phyloP scores from a whole-genome alignment of 1,140 invertebrate species.

The Theocolax elegans region DNA sequence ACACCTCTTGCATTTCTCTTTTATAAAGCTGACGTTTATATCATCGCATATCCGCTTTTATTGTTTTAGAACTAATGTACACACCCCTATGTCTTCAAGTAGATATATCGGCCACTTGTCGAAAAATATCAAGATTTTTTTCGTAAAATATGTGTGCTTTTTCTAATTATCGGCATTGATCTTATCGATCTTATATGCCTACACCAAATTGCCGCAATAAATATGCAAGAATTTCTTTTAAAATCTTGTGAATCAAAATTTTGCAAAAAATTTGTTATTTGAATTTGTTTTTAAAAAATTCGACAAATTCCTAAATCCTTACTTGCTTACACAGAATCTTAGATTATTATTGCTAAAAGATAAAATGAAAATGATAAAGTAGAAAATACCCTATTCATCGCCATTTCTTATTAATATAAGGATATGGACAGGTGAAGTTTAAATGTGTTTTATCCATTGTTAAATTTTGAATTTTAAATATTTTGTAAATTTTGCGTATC shows the following conservation, averaged over 20 bases:
- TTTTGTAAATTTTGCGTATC: too few relatives aligned
- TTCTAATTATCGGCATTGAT: constrained; percentile 19
- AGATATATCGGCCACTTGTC: constrained; percentile 10
- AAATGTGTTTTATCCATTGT: too few relatives aligned
- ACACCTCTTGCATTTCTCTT: constrained; percentile 13
- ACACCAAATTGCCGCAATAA: constrained; percentile 1
- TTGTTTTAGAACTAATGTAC: constrained; percentile 38
- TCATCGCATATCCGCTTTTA: constrained; percentile 44
- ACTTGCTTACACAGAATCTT: background rate
- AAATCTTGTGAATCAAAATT: background rate
- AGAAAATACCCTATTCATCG: constrained; percentile 33
- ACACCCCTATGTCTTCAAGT: constrained; percentile 8
- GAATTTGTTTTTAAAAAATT: background rate
- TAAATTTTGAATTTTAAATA: too few relatives aligned
- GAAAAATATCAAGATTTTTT: constrained; percentile 4
- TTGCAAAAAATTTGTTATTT: background rate
- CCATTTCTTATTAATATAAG: constrained; percentile 36
- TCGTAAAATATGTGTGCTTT: constrained; percentile 16
- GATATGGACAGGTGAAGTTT: constrained; percentile 41
- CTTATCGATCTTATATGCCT: constrained; percentile 14
- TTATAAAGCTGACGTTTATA: constrained; percentile 33
- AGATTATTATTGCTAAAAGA: constrained; percentile 2
- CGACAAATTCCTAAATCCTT: background rate
- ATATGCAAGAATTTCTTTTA: background rate
- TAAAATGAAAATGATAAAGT: background rate